Evolutionary conservation across 2,797 vertebrate species (phyloP), one percentile per base, ranked within the genome.

Genomic region (Rhabdophis nuchalis): DNA sequence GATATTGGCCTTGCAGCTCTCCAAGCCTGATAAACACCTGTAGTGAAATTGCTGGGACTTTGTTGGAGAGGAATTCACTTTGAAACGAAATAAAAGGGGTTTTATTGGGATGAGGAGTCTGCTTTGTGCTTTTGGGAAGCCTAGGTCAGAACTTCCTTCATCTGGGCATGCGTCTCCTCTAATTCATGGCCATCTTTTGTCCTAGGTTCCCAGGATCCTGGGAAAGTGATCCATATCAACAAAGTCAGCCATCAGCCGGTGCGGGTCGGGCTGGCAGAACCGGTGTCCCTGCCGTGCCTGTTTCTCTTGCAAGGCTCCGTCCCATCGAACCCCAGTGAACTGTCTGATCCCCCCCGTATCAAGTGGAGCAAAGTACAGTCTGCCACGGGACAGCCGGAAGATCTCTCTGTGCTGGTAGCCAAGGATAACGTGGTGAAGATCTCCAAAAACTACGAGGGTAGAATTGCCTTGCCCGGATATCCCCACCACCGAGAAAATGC

Each of bases 341-440:
- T 93, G 18, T 95, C 97, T 0, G 99, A 99, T 86, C 97, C 98
- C 0, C 98, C 99, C 0, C 98, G 99, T 50, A 97, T 99, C 97
- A 99, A 99, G 96, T 99, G 99, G 99, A 99, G 98, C 96, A 99
- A 99, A 92, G 98, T 99, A 64, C 98, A 98, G 92, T 97, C 98
- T 0, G 98, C 98, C 1, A 96, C 97, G 0, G 98, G 98, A 9
- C 97, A 97, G 89, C 97, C 98, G 95, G 98, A 98, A 95, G 98
- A 99, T 18, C 93, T 98, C 95, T 98, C 99, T 0, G 97, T 99
- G 91, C 97, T 99, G 92, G 99, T 99, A 95, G 99, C 99, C 96
- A 99, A 98, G 97, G 99, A 99, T 95, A 99, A 98, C 4, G 98
- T 98, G 82, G 98, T 99, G 91, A 98, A 99, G 97, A 98, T 99